Evolutionary conservation across 2,797 vertebrate species (phyloP), one percentile per base, ranked within the genome.

Genomic region (Sparus aurata): DNA sequence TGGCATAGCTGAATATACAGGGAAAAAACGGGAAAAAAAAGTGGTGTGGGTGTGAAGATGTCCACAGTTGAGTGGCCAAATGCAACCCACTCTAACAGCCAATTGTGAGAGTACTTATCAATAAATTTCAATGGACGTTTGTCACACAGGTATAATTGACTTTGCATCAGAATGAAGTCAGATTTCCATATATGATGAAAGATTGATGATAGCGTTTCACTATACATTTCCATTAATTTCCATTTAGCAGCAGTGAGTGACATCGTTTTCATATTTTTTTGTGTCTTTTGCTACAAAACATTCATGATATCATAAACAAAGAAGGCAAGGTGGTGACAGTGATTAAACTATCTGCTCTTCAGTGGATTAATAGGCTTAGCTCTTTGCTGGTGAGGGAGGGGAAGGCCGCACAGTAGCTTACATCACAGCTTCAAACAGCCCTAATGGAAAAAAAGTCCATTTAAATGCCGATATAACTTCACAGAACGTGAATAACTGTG

Each of bases 21-120:
- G 78, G 50, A 62, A 70, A 50, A 59, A 45, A 22, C 1, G 20
- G 6, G 63, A 60, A 69, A 50, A 61, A 84, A 69, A 66, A 22
- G 76, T 65, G 63, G 89, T 66, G 93, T 91, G 91, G 91, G 93
- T 75, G 92, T 91, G 86, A 92, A 94, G 86, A 91, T 83, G 91
- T 91, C 89, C 91, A 70, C 79, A 76, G 74, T 73, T 82, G 73
- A 92, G 90, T 81, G 86, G 82, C 90, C 92, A 90, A 90, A 91
- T 65, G 68, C 81, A 84, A 55, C 90, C 92, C 86, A 91, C 92
- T 89, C 82, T 79, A 87, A 80, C 61, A 83, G 75, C 66, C 80
- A 62, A 88, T 79, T 79, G 87, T 77, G 76, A 79, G 62, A 77
- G 83, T 71, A 55, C 87, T 89, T 69, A 86, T 91, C 90, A 65